A percentile compares a stretch with the other conserved stretches of the same genome.
Evolutionary conservation across 2,888 invertebrate genomes (phyloP).

Genomic region (Rhagium mordax): DNA sequence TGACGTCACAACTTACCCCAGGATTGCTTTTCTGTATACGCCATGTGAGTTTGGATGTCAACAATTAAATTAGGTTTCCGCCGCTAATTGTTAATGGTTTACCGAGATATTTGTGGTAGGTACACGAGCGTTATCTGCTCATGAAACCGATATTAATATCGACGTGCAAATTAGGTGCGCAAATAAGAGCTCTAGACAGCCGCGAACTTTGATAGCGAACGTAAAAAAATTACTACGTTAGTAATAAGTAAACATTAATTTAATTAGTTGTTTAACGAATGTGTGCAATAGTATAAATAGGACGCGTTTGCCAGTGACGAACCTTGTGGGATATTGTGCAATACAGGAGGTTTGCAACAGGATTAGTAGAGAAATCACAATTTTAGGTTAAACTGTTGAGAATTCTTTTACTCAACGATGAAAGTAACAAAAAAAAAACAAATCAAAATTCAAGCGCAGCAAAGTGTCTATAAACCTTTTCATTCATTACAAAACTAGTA

Average conservation of each 20-base stretch:
- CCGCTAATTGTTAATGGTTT: background rate
- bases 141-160: background rate
- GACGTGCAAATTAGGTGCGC: background rate
- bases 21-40: background rate
- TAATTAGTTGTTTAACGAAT: background rate
- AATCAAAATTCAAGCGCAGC: background rate
- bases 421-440: too few relatives aligned
- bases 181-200: background rate
- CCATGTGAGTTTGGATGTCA: background rate
- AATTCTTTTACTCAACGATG: too few relatives aligned
- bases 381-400: too few relatives aligned
- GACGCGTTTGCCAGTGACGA: background rate
- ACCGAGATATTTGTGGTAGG: background rate
- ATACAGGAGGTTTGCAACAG: too few relatives aligned
- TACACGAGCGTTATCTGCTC: background rate
- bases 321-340: background rate
- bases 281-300: background rate
- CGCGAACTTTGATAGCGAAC: background rate
- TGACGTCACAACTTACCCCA: too few relatives aligned
- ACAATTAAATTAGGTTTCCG: background rate
- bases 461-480: background rate
- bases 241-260: background rate
- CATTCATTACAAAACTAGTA: background rate
- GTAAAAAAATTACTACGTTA: background rate
- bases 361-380: too few relatives aligned